Percentiles rank a stretch among this genome's conserved stretches.
phyloP scores from a whole-genome alignment of 2,888 invertebrate genomes.

The Latrodectus elegans region DNA sequence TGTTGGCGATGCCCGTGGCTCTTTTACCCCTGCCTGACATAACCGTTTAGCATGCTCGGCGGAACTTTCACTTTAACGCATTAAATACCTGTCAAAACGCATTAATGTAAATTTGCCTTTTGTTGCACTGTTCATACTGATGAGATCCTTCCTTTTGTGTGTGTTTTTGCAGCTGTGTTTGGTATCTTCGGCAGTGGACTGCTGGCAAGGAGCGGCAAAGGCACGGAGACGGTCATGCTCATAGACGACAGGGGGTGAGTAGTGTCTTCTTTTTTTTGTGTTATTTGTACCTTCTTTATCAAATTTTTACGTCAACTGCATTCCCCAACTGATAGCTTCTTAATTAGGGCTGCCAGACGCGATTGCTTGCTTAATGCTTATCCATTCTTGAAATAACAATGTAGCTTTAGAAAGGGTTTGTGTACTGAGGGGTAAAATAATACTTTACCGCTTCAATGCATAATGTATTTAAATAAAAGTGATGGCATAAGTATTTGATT shows the following conservation, averaged over 20 bases:
- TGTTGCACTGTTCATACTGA: slow-evolving; percentile 41
- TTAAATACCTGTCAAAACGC: slow-evolving; percentile 60
- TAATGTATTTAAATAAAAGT: too few relatives aligned
- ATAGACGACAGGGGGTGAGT: slow-evolving; percentile 71
- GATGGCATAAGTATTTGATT: too few relatives aligned
- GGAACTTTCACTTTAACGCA: slow-evolving; percentile 50
- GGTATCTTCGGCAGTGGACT: slow-evolving; percentile 71
- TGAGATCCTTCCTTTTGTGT: neutral
- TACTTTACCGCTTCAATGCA: too few relatives aligned
- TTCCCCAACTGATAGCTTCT: neutral
- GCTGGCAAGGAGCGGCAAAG: slow-evolving; percentile 70
- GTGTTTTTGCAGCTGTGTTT: slow-evolving; percentile 67
- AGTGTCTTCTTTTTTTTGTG: neutral
- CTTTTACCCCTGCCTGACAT: slow-evolving; percentile 35
- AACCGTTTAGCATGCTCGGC: slow-evolving; percentile 42
- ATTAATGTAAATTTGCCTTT: slow-evolving; percentile 25
- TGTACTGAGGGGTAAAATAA: too few relatives aligned
- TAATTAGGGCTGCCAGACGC: neutral
- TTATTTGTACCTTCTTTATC: too few relatives aligned
- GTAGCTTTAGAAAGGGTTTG: too few relatives aligned
- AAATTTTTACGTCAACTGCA: neutral
- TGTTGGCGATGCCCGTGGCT: neutral
- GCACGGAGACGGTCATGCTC: slow-evolving; percentile 70
- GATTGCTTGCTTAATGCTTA: neutral
- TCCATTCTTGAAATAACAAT: too few relatives aligned